Conservation (phyloP, 2,113 vertebrate genomes). For the Trochalopteron elliotii region DNA sequence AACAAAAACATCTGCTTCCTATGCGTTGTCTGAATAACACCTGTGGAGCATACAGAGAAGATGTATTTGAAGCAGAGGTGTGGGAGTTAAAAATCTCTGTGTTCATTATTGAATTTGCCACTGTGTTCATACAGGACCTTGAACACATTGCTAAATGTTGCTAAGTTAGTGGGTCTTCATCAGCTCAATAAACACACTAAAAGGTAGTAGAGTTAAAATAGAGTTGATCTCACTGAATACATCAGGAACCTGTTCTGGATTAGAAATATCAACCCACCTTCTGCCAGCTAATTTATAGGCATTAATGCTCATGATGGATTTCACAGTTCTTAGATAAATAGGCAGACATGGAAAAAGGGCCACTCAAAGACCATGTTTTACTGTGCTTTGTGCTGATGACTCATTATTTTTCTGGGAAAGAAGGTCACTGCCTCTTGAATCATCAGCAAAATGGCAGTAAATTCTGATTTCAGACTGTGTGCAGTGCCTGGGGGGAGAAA, state of each 20-base stretch:
- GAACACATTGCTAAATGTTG: background rate
- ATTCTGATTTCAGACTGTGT: slow-evolving; percentile 37
- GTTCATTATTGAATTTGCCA: background rate
- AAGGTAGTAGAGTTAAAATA: background rate
- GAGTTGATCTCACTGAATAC: background rate
- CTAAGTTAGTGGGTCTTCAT: background rate
- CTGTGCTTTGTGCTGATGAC: slow-evolving; percentile 14
- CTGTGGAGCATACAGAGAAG: background rate
- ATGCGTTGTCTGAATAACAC: background rate
- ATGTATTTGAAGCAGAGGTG: background rate
- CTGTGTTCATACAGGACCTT: background rate
- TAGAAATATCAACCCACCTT: slow-evolving; percentile 6
- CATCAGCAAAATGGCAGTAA: slow-evolving; percentile 46
- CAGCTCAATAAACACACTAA: background rate
- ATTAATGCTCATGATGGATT: slow-evolving; percentile 1
- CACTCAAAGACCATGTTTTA: slow-evolving; percentile 18
- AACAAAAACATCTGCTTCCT: background rate
- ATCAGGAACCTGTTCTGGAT: background rate
- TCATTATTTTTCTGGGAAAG: slow-evolving; percentile 49
- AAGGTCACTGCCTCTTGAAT: slow-evolving; percentile 51
- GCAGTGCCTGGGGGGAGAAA: background rate
- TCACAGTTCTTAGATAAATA: slow-evolving; percentile 29
- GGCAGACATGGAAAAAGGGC: background rate
- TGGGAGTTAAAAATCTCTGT: background rate
- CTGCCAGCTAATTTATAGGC: slow-evolving; percentile 14